phyloP scores from a whole-genome alignment of 1,140 invertebrate genomes.

The Macrosteles quadrilineatus region DNA sequence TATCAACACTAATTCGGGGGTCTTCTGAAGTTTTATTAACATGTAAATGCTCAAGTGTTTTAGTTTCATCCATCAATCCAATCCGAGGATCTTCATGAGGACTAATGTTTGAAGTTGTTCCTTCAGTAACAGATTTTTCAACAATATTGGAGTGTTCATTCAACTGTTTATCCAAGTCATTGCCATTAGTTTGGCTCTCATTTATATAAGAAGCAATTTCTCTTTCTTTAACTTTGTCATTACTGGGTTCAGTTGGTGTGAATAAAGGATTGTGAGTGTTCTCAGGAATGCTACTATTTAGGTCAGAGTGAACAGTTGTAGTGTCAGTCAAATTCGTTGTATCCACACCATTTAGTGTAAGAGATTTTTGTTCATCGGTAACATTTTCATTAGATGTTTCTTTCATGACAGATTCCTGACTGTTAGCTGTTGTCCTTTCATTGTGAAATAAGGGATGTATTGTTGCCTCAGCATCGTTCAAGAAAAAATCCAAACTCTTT shows the following conservation, averaged over 20 bases:
- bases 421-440: background rate
- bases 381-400: no score
- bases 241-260: background rate
- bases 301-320: no score
- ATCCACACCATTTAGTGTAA: no score
- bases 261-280: no score
- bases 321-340: no score
- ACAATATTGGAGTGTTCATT: background rate
- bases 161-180: background rate
- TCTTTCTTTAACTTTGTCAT: slow-evolving; percentile 7
- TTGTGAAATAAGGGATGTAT: background rate
- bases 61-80: background rate
- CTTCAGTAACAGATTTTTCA: background rate
- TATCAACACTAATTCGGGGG: background rate
- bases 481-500: no score
- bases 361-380: no score
- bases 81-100: slow-evolving; percentile 9
- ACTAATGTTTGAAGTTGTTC: background rate
- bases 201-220: background rate
- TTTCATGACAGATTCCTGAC: no score
- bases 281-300: no score
- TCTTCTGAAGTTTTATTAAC: background rate
- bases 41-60: background rate
- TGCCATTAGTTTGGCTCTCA: background rate
- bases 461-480: slow-evolving; percentile 5